Base-by-base conservation (phyloP, 2,888 invertebrate genomes). In the Blastobasis adustella region DNA sequence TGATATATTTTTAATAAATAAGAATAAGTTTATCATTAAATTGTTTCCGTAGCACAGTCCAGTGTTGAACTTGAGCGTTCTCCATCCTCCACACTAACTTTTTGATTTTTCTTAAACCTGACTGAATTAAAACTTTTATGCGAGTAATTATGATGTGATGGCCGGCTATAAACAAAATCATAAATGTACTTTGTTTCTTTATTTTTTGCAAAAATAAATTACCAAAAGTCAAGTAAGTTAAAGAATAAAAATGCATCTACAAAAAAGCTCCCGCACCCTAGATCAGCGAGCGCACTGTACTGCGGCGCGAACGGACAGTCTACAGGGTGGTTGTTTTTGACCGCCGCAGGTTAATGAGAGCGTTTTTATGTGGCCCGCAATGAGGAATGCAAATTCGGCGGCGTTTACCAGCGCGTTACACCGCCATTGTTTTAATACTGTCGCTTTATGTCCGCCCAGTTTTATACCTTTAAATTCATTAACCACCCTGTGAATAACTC, bases 321-420 rank as follows among this genome's bases (percentile, higher is more conserved):
- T 56, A 63, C 66, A 63, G 76, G 71, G 71, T 69, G 73, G 75
- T 73, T 75, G 67, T 72, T 73, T 71, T 72, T 79, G 82, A 76
- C 78, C 79, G 75, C 76, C 77, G 72, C 81, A 82, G 82, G 85
- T 84, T 84, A 88, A 87, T 87, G 84, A 86, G 87, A 74, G 79
- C 73, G 82, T 85, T 87, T 87, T 87, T 87, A 85, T 80, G 84
- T 82, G 70, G 79, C 76, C 73, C 78, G 75, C 87, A 84, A 85
- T 85, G 83, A 87, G 84, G 86, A 87, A 88, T 88, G 87, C 86
- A 87, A 88, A 87, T 88, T 84, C 71, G 69, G 76, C 71, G 79
- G 77, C 73, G 78, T 77, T 79, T 79, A 79, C 75, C 72, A 70
- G 69, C 74, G 74, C 76, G 75, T 82, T 78, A 80, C 77, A 69